Evolutionary conservation across 2,888 invertebrate genomes (phyloP), one percentile per base, ranked within the genome.

Genomic region (Brassicogethes aeneus): DNA sequence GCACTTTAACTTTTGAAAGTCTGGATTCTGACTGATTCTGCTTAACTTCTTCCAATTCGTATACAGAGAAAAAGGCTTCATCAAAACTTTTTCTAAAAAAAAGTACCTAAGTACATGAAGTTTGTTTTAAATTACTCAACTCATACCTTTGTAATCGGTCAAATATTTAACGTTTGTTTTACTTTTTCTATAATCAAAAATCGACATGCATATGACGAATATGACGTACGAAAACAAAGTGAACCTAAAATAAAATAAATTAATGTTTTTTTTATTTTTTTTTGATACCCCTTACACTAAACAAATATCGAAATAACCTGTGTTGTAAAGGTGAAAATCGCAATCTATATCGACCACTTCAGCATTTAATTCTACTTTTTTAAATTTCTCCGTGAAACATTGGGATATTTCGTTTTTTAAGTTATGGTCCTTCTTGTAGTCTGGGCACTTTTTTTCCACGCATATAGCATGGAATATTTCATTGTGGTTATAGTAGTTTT

Each of bases 381-480:
- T 17, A 33, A 44, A 50, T 36, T 53, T 49, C 33, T 42, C 12
- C 5, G 37, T 37, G 31, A 50, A 53, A 41, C 50, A 47, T 13
- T 48, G 16, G 16, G 46, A 37, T 34, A 47, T 13, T 23, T 29
- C 15, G n/a, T 36, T 16, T 12, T 8, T 16, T 12, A 41, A 17
- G 10, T 31, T 17, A 30, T 31, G 15, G 16, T 15, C 14, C 41
- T 16, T 37, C 29, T 40, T 13, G 12, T 16, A 31, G 30, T 29
- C 17, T 31, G 44, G 41, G 36, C 54, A 47, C 42, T 43, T 37
- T 36, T 50, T 42, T 2, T 54, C 41, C 15, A 47, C 39, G 23
- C 55, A 55, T 37, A 55, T 45, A 2, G 52, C 54, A 34, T 54
- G 49, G 37, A 45, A 51, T 3, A 55, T 38, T 36, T 52, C 51